Percentiles rank a stretch among this genome's conserved stretches.
phyloP scores from a whole-genome alignment of 1,140 invertebrate genomes.

The Drosophila oshimai region DNA sequence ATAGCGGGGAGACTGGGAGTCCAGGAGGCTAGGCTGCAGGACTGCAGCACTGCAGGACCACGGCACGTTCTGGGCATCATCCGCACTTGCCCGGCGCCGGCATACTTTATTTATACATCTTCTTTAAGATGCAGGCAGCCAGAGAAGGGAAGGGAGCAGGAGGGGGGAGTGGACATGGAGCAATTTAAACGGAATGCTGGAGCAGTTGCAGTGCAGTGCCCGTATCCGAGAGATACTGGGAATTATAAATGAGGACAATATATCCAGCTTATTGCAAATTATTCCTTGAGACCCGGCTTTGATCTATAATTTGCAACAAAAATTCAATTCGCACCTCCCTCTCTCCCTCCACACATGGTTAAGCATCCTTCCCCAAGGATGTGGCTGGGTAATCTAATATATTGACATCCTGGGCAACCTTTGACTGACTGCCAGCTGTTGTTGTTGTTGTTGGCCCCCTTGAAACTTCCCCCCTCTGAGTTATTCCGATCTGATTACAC shows the following conservation, averaged over 20 bases:
- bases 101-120: slow-evolving; percentile 48
- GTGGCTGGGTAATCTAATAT: slow-evolving; percentile 38
- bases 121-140: slow-evolving; percentile 42
- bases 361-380: slow-evolving; percentile 1
- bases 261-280: slow-evolving; percentile 28
- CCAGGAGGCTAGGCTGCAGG: not conserved
- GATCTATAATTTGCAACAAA: slow-evolving; percentile 34
- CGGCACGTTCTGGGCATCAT: slow-evolving; percentile 39
- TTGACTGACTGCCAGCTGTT: slow-evolving; percentile 64
- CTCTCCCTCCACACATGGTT: no score
- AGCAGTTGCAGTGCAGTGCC: not conserved
- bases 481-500: slow-evolving; percentile 70
- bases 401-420: slow-evolving; percentile 47
- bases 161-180: slow-evolving; percentile 24
- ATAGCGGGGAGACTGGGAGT: not conserved
- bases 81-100: slow-evolving; percentile 29
- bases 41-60: not conserved
- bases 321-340: slow-evolving; percentile 39
- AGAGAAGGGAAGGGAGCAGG: no score
- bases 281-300: slow-evolving; percentile 13
- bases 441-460: slow-evolving; percentile 18
- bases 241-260: slow-evolving; percentile 25
- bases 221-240: not conserved
- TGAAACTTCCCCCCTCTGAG: not conserved
- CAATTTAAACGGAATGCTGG: slow-evolving; percentile 28